phyloP scores from a whole-genome alignment of 2,888 invertebrate genomes.

The Polydrusus tereticollis region DNA sequence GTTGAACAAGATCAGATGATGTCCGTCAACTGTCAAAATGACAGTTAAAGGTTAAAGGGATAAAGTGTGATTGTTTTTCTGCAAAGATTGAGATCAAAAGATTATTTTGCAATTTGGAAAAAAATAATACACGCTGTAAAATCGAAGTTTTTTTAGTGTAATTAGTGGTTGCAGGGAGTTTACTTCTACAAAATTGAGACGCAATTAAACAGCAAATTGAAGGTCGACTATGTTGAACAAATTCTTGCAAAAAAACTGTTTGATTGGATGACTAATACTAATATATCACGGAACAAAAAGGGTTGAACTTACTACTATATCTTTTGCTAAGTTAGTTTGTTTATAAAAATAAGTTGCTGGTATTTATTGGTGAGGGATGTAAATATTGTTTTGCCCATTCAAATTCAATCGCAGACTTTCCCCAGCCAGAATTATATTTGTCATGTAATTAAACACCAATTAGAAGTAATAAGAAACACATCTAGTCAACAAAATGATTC shows the following conservation, averaged over 20 bases:
- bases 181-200: background rate
- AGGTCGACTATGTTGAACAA: constrained; percentile 8
- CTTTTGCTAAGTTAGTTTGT: background rate
- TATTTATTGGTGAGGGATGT: background rate
- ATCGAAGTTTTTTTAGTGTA: background rate
- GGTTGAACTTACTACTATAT: too few relatives aligned
- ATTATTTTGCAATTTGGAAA: background rate
- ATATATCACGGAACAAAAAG: too few relatives aligned
- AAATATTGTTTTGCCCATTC: background rate
- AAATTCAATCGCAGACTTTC: background rate
- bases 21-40: background rate
- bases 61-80: constrained; percentile 4
- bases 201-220: background rate
- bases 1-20: background rate
- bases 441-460: background rate
- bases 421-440: background rate
- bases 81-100: background rate
- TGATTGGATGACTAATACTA: background rate
- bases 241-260: background rate
- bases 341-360: too few relatives aligned
- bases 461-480: background rate
- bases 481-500: constrained; percentile 23
- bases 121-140: background rate
- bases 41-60: background rate
- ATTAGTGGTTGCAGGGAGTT: background rate